A percentile compares a stretch with the other conserved stretches of the same genome.
phyloP scores from a whole-genome alignment of 2,888 invertebrate genomes.

The Parelbella ahira region DNA sequence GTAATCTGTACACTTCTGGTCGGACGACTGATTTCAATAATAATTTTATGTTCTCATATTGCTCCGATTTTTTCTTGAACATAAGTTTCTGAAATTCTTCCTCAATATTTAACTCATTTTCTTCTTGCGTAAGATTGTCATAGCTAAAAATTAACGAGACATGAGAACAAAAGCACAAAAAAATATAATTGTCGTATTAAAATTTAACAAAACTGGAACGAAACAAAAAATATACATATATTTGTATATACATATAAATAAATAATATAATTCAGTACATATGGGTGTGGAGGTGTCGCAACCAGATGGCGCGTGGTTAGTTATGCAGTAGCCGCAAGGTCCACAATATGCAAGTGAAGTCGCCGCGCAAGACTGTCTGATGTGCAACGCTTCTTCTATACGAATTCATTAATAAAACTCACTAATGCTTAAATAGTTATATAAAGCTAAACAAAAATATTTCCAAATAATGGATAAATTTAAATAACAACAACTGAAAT shows the following conservation, averaged over 20 bases:
- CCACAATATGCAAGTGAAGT: constrained; percentile 28
- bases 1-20: constrained; percentile 35
- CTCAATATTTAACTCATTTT: constrained; percentile 41
- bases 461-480: too few species aligned
- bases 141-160: constrained; percentile 39
- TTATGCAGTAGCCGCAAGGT: constrained; percentile 18
- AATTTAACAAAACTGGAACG: not conserved
- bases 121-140: constrained; percentile 39
- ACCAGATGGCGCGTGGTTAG: constrained; percentile 17
- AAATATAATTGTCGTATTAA: constrained; percentile 4
- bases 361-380: constrained; percentile 32
- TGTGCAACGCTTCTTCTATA: constrained; percentile 26
- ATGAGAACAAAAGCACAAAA: constrained; percentile 1
- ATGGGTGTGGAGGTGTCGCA: constrained; percentile 19
- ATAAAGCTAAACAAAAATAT: constrained; percentile 12
- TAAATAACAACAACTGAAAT: too few species aligned
- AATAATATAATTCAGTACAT: constrained; percentile 13
- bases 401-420: too few species aligned
- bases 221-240: constrained; percentile 11
- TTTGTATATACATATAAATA: constrained; percentile 13
- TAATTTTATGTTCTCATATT: constrained; percentile 37
- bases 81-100: constrained; percentile 36
- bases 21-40: constrained; percentile 35
- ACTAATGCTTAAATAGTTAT: constrained; percentile 1
- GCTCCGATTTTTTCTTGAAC: constrained; percentile 39